Evolutionary conservation across 92 coral and sea anemone species (phyloP).

Genomic region (Diadumene lineata): DNA sequence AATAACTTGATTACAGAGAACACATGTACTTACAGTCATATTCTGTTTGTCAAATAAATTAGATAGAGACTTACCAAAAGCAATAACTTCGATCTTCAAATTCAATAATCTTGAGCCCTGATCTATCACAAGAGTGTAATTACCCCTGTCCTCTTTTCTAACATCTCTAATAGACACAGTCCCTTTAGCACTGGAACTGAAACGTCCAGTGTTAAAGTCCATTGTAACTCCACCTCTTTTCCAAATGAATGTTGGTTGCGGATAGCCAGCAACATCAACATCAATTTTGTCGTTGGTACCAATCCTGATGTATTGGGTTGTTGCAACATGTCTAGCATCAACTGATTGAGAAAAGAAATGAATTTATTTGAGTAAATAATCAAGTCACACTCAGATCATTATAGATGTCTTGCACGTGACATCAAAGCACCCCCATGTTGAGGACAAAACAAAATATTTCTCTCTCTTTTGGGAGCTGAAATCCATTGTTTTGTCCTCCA

Average conservation of each 20-base stretch:
- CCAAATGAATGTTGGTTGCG: constrained; percentile 50
- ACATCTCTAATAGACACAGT: constrained; percentile 28
- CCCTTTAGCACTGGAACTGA: constrained; percentile 13
- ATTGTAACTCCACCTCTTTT: constrained; percentile 30
- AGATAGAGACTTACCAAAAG: constrained; percentile 39
- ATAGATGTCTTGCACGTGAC: too few relatives aligned
- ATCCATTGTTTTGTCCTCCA: too few relatives aligned
- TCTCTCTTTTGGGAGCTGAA: too few relatives aligned
- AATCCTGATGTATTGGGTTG: constrained; percentile 30
- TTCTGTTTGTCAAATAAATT: too few relatives aligned
- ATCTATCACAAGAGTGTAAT: constrained; percentile 32
- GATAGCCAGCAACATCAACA: constrained; percentile 35
- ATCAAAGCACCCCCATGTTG: too few relatives aligned
- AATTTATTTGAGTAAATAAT: too few relatives aligned
- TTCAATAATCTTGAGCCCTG: constrained; percentile 12
- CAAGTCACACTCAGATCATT: too few relatives aligned
- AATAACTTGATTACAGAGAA: too few relatives aligned
- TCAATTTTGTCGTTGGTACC: constrained; percentile 33
- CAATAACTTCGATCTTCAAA: constrained; percentile 35
- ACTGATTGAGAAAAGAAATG: constrained; percentile 26
- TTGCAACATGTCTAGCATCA: constrained; percentile 2
- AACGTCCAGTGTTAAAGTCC: constrained; percentile 36
- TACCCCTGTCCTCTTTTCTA: constrained; percentile 30
- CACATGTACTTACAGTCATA: too few relatives aligned
- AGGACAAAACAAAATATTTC: too few relatives aligned